Evolutionary conservation across 2,113 vertebrate species (phyloP), one percentile per base, ranked within the genome.

Genomic region (Syngnathus floridae): DNA sequence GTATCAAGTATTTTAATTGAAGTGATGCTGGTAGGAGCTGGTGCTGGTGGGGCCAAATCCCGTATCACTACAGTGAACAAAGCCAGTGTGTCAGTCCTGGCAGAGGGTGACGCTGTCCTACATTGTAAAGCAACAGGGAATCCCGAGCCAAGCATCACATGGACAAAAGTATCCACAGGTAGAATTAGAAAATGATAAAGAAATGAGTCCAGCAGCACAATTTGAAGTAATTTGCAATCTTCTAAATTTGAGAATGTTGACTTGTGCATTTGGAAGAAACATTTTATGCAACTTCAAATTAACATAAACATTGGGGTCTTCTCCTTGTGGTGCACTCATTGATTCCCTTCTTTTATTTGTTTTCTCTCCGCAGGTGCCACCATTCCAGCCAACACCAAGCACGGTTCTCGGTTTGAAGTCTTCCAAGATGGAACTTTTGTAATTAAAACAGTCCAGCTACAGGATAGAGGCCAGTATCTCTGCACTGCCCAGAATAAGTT

Each of bases 81-180:
- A 21, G 80, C 81, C 19, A 90, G 86, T 21, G 67, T 92, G 63
- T 87, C 87, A 4, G 85, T 84, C 9, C 67, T 90, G 57, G 90
- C 91, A 9, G 91, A 92, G 51, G 76, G 78, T n/a, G 86, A 92
- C 62, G 80, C 89, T 37, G 67, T 84, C 26, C 73, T 92, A 65
- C 82, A 69, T 7, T 92, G 91, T 70, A 82, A 88, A 74, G 86
- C 87, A 64, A 73, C 69, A n/a, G 91, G 91, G 13, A 86, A 81
- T 35, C 91, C 90, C 12, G 73, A 82, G 65, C 90, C 90, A 10
- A 74, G 17, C 17, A 72, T 92, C 1, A 82, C 89, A 69, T 92
- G 91, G 91, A 92, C 84, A 62, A 92, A 91, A 78, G 87, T 92
- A 41, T 92, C 91, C 43, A 91, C 91, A 81, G 91, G 91, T 86